Base-by-base conservation (phyloP, 1,140 invertebrate genomes). In the Formica exsecta region DNA sequence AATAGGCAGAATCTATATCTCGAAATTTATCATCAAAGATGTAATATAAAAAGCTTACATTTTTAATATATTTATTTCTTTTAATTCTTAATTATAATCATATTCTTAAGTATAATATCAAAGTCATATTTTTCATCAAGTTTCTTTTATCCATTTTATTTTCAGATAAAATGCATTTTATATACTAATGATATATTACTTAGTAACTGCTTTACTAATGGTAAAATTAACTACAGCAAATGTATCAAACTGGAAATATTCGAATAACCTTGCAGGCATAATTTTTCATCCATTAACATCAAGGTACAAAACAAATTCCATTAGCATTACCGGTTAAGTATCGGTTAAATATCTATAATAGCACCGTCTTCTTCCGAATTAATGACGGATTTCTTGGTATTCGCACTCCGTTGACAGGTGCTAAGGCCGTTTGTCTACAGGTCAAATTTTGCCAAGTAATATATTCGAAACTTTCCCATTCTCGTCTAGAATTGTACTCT, bases 21-120 rank as follows among this genome's bases (percentile, higher is more conserved):
- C 22, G 48, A 41, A 32, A 80, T 57, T 29, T 68, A 38, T 68
- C 44, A 48, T 6, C 16, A 9, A 41, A 70, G 1, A 70, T 80
- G 38, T 19, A 4, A 68, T 48, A 13, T 54, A 9, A 44, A 32
- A 6, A 1, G 22, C 4, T 75, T 29, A 3, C 9, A 44, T 32
- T 68, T 73, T 22, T 61, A 38, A 38, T 74, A 59, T 44, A 36
- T 75, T 41, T 41, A 76, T 76, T 44, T 2, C 16, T 62, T 22
- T 22, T 9, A 62, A 41, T 41, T 62, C 3, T 25, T 61, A 25
- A 25, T 11, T 51, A 9, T 61, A 62, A 62, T 62, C 11, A 62
- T 11, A 62, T 62, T 61, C 25, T 29, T 2, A 32, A 64, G 16
- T 64, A 64, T 64, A 22, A 0, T 25, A 2, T 61, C 19, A 61